Percentiles rank a stretch among this genome's conserved stretches.
Conservation (phyloP, 1,140 invertebrate genomes). For the Magallana ariakensis region DNA sequence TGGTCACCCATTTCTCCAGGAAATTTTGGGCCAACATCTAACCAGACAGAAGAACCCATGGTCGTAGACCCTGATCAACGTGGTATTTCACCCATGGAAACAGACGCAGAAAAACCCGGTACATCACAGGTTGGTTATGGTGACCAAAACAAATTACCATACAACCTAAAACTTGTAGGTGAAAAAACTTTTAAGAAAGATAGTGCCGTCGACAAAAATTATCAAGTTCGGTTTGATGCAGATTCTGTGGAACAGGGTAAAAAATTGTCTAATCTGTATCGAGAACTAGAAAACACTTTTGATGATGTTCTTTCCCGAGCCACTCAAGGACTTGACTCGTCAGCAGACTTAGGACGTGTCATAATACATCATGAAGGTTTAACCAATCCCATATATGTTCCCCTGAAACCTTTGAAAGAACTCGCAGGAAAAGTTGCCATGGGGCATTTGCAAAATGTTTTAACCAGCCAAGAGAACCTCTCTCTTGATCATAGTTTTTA, state of each 20-base stretch:
- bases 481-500: slow-evolving; percentile 39
- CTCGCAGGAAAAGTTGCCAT: slow-evolving; percentile 37
- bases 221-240: slow-evolving; percentile 6
- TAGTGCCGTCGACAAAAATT: slow-evolving; percentile 24
- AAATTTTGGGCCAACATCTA: neutral
- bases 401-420: slow-evolving; percentile 18
- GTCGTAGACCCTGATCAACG: neutral
- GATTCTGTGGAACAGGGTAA: neutral
- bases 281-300: slow-evolving; percentile 46
- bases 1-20: slow-evolving; percentile 11
- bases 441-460: slow-evolving; percentile 36
- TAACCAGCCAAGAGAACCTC: slow-evolving; percentile 31
- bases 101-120: neutral
- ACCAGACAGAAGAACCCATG: slow-evolving; percentile 15
- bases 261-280: slow-evolving; percentile 32
- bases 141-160: neutral
- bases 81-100: neutral
- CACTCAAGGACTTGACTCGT: neutral
- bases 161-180: neutral
- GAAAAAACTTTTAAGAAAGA: slow-evolving; percentile 45
- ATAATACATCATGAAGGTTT: slow-evolving; percentile 45
- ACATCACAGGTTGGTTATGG: slow-evolving; percentile 23
- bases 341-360: slow-evolving; percentile 38
- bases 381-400: slow-evolving; percentile 31
- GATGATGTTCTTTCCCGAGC: slow-evolving; percentile 37